Evolutionary conservation across 2,888 invertebrate species (phyloP).

Genomic region (Eristalinus aeneus): DNA sequence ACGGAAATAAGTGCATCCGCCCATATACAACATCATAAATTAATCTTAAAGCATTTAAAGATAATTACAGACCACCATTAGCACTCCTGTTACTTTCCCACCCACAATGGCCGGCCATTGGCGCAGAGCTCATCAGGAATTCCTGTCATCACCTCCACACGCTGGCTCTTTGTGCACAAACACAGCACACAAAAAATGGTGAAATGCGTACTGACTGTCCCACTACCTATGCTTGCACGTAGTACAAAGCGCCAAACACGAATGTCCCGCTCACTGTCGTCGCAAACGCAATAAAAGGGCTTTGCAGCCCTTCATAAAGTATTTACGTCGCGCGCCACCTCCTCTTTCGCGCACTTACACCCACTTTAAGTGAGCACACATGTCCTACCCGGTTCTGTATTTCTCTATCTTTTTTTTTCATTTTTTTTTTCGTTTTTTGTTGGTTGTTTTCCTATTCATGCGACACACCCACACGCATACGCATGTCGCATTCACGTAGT

Average conservation of each 20-base stretch:
- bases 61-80: slow-evolving; percentile 51
- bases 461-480: neutral
- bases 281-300: slow-evolving; percentile 49
- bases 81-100: neutral
- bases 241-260: neutral
- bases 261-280: neutral
- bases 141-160: slow-evolving; percentile 51
- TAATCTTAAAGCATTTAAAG: slow-evolving; percentile 52
- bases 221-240: neutral
- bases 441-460: slow-evolving; percentile 15
- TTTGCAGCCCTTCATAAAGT: slow-evolving; percentile 55
- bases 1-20: slow-evolving; percentile 1
- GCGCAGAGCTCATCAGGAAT: slow-evolving; percentile 40
- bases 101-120: neutral
- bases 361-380: slow-evolving; percentile 38
- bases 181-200: slow-evolving; percentile 1
- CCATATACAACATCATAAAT: slow-evolving; percentile 35
- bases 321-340: slow-evolving; percentile 35
- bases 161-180: slow-evolving; percentile 39
- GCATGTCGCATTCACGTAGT: slow-evolving; percentile 38
- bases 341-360: slow-evolving; percentile 21
- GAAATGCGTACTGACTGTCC: slow-evolving; percentile 18
- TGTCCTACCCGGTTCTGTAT: slow-evolving; percentile 30
- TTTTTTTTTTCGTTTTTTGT: neutral
- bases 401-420: neutral